Evolutionary conservation across 1,140 invertebrate species (phyloP), one percentile per base, ranked within the genome.

Genomic region (Platorchestia sp.): DNA sequence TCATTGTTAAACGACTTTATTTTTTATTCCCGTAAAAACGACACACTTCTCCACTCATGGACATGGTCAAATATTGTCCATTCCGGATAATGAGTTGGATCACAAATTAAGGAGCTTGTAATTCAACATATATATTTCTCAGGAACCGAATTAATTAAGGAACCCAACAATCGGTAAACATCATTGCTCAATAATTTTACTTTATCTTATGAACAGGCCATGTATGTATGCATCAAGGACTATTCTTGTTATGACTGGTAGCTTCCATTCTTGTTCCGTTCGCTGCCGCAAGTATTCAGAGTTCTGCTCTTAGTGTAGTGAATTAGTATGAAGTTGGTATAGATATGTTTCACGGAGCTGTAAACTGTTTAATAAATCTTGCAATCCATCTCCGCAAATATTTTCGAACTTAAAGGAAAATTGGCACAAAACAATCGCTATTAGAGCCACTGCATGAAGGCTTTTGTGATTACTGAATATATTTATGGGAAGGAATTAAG

Each of bases 181-280:
- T 93, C 47, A 93, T 93, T 10, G 36, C 47, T 93, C 6, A 93
- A 47, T 93, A 93, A 93, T 93, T 93, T 75, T 75, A 27, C 40
- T 93, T 44, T 45, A 93, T 93, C 45, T 93, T 16, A 40, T 93
- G 91, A 93, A 93, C 47, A 47, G 43, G 45, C 45, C 0, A n/a
- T n/a, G n/a, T n/a, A n/a, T n/a, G n/a, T n/a, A n/a, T n/a, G n/a
- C n/a, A 93, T 93, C 44, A 93, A 44, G 44, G 91, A 6, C 45
- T 40, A 44, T 93, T 93, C 91, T 93, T 45, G 7, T 19, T 19
- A 93, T 93, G 91, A 93, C 91, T 47, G 44, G 87, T 90, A 90
- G 45, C 91, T 47, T 44, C 47, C 91, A 40, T 5, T 93, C 44
- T 93, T 44, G 3, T 36, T 93, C 47, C 40, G 87, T 90, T 90